Conservation (phyloP, 2,113 vertebrate species). For the Lampris megalopsis region DNA sequence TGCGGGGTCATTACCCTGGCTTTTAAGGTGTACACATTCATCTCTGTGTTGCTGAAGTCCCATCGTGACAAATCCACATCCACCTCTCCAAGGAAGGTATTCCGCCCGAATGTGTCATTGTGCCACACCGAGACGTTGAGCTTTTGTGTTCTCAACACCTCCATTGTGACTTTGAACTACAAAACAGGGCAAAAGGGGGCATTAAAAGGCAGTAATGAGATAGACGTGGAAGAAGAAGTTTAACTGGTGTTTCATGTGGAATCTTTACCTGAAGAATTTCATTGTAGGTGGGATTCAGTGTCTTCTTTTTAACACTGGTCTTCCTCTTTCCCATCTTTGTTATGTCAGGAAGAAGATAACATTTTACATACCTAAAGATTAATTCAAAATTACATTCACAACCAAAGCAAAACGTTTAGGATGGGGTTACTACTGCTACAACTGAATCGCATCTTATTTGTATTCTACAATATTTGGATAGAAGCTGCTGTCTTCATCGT, state of each 20-base stretch:
- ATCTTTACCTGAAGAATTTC: slow-evolving; percentile 89
- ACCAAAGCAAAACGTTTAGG: not conserved
- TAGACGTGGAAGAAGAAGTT: not conserved
- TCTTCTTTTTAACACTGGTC: slow-evolving; percentile 93
- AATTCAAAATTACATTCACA: not conserved
- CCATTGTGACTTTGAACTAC: slow-evolving; percentile 89
- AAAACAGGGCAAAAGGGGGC: not conserved
- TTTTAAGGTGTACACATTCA: slow-evolving; percentile 89
- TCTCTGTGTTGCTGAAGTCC: slow-evolving; percentile 90
- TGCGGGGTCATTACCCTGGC: slow-evolving; percentile 79
- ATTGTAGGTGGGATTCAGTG: slow-evolving; percentile 90
- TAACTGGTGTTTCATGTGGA: not conserved
- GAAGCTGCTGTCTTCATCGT: no score
- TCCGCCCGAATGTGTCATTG: slow-evolving; percentile 90
- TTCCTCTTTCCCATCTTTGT: slow-evolving; percentile 93
- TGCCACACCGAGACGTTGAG: slow-evolving; percentile 95
- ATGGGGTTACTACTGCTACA: no score
- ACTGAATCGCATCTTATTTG: no score
- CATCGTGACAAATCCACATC: slow-evolving; percentile 89
- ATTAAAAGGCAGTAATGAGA: not conserved
- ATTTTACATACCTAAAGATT: slow-evolving; percentile 90
- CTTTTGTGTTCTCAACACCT: slow-evolving; percentile 82
- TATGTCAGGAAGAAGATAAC: slow-evolving; percentile 93
- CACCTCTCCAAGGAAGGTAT: slow-evolving; percentile 93
- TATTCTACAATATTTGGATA: no score